Base-by-base conservation (phyloP, 2,113 vertebrate species). In the Mormoops blainvillei region DNA sequence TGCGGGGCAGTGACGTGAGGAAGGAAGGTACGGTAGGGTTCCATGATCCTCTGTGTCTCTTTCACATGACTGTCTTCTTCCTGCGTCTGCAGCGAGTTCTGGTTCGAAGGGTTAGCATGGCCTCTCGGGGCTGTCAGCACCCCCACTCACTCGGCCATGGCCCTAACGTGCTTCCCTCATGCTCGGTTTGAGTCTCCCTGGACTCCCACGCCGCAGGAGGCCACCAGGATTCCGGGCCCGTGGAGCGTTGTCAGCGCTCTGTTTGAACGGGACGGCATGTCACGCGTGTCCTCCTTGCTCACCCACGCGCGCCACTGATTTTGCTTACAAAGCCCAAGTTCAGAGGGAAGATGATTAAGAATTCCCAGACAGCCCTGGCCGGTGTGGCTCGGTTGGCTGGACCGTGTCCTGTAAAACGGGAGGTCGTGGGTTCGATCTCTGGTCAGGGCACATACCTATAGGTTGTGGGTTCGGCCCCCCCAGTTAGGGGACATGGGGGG, bases 261-360 rank as follows among this genome's bases (percentile, higher is more conserved):
- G 2, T 5, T 65, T 11, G 54, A 85, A 20, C 0, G 28, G 31
- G 58, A 31, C 2, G 0, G n/a, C 24, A 0, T 12, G 12, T 18
- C n/a, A 0, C 0, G 1, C 8, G 3, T 4, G 4, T 38, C 36
- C 3, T 28, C 56, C n/a, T 20, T 4, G 48, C 19, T 52, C 58
- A 68, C 36, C 61, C 36, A 1, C 5, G 0, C 5, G 67, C 41
- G 15, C 36, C 36, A 20, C 3, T 12, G 33, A 65, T 65, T 68
- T 94, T 24, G 24, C 56, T 52, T 56, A 82, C 22, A 20, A 52
- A 86, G 68, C 15, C 20, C 70, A 83, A 20, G 70, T 38, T 74
- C 18, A 36, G 56, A 26, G 77, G 77, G 26, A 83, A 61, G 76
- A 68, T 33, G 20, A 58, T 43, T 8, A 48, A 85, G 33, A 41